These are phyloP conservation scores for Sarcophaga caerulescens DNA, from an alignment of 2,888 invertebrate species.

Conservation along the genomic window DNA sequence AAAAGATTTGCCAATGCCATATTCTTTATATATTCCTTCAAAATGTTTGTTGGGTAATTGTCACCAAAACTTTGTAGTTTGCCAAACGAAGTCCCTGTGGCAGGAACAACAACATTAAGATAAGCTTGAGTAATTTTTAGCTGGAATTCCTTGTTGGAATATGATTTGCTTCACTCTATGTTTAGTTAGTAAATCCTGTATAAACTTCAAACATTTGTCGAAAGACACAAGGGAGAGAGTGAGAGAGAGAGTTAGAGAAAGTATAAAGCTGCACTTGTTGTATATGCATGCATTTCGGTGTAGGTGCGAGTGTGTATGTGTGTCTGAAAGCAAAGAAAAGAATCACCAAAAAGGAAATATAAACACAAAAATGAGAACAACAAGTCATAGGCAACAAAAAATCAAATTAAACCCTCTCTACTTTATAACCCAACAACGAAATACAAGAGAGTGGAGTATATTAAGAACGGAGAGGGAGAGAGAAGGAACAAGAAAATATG, in stretches of 20 bases:
- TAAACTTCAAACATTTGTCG: slow-evolving; percentile 60
- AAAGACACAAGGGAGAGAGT: slow-evolving; percentile 14
- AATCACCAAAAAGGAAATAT: background rate
- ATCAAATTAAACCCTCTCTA: background rate
- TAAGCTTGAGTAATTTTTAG: slow-evolving; percentile 68
- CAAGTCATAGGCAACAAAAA: slow-evolving; percentile 8
- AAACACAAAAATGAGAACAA: slow-evolving; percentile 11
- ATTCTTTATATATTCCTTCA: too few species aligned
- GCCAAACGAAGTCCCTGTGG: slow-evolving; percentile 59
- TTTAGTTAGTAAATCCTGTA: slow-evolving; percentile 63
- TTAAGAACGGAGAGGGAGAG: too few species aligned
- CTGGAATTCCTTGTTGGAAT: slow-evolving; percentile 67
- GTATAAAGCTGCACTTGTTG: background rate
- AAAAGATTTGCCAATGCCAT: too few species aligned
- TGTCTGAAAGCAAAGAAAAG: background rate
- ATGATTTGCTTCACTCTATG: slow-evolving; percentile 62
- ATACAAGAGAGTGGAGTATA: background rate
- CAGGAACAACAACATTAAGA: slow-evolving; percentile 65
- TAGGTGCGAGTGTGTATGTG: background rate
- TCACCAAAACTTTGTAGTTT: slow-evolving; percentile 48
- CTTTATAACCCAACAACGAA: background rate
- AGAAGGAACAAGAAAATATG: background rate
- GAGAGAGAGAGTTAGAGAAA: background rate
- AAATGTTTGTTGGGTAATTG: slow-evolving; percentile 13
- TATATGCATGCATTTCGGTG: too few species aligned